A percentile compares a stretch with the other conserved stretches of the same genome.
Conservation (phyloP, 1,140 invertebrate genomes). For the Onthophagus taurus region DNA sequence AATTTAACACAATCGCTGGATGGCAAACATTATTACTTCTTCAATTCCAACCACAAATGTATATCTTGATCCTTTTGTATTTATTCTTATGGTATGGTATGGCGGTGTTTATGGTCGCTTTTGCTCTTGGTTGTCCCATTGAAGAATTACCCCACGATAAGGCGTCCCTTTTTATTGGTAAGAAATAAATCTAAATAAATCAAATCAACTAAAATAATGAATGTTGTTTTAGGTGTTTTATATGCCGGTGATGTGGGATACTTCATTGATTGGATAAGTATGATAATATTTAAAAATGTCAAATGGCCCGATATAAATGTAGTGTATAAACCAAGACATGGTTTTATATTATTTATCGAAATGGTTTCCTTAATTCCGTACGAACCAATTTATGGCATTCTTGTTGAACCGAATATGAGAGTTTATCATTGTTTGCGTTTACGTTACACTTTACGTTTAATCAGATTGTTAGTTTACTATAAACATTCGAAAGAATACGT, state of each 20-base stretch:
- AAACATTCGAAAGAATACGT: background rate
- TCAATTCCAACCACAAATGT: slow-evolving; percentile 1
- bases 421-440: background rate
- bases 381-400: background rate
- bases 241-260: background rate
- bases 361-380: background rate
- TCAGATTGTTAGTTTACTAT: background rate
- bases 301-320: background rate
- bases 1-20: background rate
- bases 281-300: background rate
- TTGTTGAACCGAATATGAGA: slow-evolving; percentile 1
- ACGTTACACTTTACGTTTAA: background rate
- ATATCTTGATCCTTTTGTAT: background rate
- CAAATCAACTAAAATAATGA: background rate
- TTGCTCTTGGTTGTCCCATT: background rate
- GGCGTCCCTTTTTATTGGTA: too few relatives aligned
- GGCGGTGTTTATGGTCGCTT: background rate
- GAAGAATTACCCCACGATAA: background rate
- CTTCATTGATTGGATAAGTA: background rate
- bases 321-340: background rate
- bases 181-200: too few relatives aligned
- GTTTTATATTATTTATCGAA: background rate
- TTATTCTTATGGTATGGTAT: background rate
- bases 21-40: slow-evolving; percentile 5
- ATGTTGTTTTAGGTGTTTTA: background rate